A percentile compares a stretch with the other conserved stretches of the same genome.
These are phyloP conservation scores for Peucedramus taeniatus DNA, from an alignment of 2,113 vertebrate species.

Conservation along the genomic window DNA sequence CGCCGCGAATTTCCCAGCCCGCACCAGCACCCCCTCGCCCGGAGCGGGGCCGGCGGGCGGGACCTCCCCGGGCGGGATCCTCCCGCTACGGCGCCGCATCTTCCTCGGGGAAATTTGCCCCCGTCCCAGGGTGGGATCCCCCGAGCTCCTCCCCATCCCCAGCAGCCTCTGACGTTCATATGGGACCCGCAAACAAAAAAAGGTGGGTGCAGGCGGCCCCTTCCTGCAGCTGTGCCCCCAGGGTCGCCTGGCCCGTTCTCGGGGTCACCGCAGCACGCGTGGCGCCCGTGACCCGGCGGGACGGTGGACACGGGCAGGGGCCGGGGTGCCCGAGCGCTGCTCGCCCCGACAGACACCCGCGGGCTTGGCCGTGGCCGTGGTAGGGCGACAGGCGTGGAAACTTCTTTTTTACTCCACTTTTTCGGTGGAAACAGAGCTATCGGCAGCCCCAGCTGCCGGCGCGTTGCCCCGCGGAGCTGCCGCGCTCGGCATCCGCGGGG, in stretches of 20 bases:
- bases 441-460: neutral
- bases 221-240: too few species aligned
- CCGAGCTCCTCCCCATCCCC: neutral
- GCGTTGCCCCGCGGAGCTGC: neutral
- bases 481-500: neutral
- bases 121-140: neutral
- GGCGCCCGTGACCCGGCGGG: neutral
- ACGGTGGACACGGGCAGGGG: neutral
- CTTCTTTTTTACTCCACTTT: neutral
- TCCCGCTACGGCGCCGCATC: too few species aligned
- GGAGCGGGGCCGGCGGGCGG: neutral
- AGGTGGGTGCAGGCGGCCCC: neutral
- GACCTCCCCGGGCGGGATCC: neutral
- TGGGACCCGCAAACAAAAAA: neutral
- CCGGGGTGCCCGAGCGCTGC: neutral
- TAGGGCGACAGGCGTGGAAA: neutral
- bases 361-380: neutral
- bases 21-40: too few species aligned
- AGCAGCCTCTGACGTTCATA: neutral
- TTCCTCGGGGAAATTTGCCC: neutral
- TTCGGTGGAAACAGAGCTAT: neutral
- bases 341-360: neutral
- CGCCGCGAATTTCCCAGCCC: neutral
- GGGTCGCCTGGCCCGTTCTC: fast-evolving
- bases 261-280: neutral